Conservation (phyloP, 1,140 invertebrate genomes). For the Euura saliciscinereae region DNA sequence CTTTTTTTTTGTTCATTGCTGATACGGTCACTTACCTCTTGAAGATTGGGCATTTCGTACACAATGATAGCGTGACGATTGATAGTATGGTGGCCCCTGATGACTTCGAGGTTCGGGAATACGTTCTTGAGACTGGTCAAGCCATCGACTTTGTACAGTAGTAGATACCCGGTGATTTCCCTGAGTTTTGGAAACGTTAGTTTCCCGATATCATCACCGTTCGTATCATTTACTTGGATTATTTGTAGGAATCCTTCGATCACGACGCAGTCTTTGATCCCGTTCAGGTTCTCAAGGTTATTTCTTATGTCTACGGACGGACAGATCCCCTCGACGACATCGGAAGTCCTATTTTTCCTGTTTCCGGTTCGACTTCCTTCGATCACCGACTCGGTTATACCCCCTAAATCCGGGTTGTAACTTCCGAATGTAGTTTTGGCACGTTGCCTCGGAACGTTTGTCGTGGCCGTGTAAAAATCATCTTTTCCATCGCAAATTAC, state of each 20-base stretch:
- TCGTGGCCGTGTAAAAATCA: not conserved
- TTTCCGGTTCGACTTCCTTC: not conserved
- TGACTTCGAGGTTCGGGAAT: constrained; percentile 75
- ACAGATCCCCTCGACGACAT: constrained; percentile 52
- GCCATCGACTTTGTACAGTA: constrained; percentile 70
- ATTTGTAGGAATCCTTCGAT: constrained; percentile 76
- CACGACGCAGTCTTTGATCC: constrained; percentile 65
- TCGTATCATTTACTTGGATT: constrained; percentile 57
- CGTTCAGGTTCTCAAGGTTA: constrained; percentile 51
- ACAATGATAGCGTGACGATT: constrained; percentile 75
- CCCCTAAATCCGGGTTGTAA: not conserved
- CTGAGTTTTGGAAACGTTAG: constrained; percentile 65
- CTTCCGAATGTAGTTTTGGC: not conserved
- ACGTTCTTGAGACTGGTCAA: constrained; percentile 54
- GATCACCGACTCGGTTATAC: no score
- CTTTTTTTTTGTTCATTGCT: no score
- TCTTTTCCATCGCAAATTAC: not conserved
- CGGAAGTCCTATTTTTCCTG: constrained; percentile 28
- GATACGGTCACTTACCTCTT: constrained; percentile 48
- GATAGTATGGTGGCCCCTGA: constrained; percentile 71
- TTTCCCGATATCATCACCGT: constrained; percentile 58
- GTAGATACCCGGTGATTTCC: constrained; percentile 74
- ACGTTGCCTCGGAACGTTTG: not conserved
- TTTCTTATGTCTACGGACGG: constrained; percentile 63
- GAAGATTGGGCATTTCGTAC: constrained; percentile 64